Evolutionary conservation across 2,797 vertebrate species (phyloP).

Genomic region (Steatocranus sp.): DNA sequence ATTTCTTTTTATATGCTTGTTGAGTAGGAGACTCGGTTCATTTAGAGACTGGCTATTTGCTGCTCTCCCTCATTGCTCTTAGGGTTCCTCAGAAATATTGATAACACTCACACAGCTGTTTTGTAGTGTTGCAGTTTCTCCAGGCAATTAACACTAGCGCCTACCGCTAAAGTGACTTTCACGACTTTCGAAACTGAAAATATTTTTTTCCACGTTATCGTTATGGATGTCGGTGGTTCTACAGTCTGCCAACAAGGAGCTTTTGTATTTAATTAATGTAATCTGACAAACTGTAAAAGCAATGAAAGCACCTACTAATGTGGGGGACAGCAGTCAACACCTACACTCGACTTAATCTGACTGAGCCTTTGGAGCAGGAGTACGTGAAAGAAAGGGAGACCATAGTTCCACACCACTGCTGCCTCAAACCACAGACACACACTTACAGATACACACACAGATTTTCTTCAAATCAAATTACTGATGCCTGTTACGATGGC

Average conservation of each 20-base stretch:
- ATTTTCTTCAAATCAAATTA: slow-evolving; percentile 17
- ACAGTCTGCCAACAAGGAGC: background rate
- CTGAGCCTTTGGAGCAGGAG: background rate
- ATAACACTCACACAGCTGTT: slow-evolving; percentile 3
- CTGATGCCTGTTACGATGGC: slow-evolving; percentile 5
- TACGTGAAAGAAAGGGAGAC: background rate
- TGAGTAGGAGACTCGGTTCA: slow-evolving; percentile 5
- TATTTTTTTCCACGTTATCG: slow-evolving; percentile 13
- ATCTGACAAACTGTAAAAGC: background rate
- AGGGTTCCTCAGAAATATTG: slow-evolving; percentile 21
- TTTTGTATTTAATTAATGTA: background rate
- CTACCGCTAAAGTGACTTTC: slow-evolving; percentile 1
- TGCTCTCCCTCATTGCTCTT: background rate
- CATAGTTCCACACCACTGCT: background rate
- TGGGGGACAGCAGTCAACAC: slow-evolving; percentile 21
- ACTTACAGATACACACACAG: background rate
- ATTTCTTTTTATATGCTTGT: slow-evolving; percentile 36
- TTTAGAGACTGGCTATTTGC: slow-evolving; percentile 28
- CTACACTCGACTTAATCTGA: slow-evolving; percentile 28
- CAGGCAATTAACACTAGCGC: slow-evolving; percentile 12
- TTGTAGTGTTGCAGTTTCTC: background rate
- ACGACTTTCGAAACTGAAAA: slow-evolving; percentile 8
- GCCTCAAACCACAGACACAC: background rate
- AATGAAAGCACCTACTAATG: background rate
- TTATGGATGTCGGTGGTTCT: background rate